phyloP scores from a whole-genome alignment of 2,888 invertebrate genomes.

The Glyphotaelius pellucidus region DNA sequence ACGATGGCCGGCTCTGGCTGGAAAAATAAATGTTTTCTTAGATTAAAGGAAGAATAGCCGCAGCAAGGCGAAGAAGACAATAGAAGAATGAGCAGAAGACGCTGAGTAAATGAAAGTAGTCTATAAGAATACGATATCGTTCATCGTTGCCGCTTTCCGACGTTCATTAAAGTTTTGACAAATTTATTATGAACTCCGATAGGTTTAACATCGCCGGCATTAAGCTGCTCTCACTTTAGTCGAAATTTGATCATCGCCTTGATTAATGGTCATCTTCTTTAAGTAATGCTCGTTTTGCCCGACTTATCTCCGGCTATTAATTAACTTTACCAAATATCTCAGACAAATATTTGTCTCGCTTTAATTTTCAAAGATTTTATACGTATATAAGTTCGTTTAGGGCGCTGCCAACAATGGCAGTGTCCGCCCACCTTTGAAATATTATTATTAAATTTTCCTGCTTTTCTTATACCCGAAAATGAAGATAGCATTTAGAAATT shows the following conservation, averaged over 20 bases:
- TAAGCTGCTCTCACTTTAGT: not conserved
- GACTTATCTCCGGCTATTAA: not conserved
- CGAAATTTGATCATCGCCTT: not conserved
- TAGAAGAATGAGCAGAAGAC: not conserved
- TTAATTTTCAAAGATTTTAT: not conserved
- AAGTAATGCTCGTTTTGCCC: slow-evolving; percentile 15
- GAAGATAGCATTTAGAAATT: not conserved
- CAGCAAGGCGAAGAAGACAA: not conserved
- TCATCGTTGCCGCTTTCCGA: not conserved
- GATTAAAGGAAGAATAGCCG: not conserved
- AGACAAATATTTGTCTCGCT: not conserved
- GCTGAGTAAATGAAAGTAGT: not conserved
- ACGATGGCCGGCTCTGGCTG: too few relatives aligned
- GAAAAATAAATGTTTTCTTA: too few relatives aligned
- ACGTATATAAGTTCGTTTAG: not conserved
- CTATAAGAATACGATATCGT: not conserved
- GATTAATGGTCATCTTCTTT: slow-evolving; percentile 33
- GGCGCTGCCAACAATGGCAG: not conserved
- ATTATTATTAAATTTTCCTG: not conserved
- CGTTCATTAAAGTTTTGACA: slow-evolving; percentile 44
- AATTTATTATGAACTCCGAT: slow-evolving; percentile 15
- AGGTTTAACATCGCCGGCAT: not conserved
- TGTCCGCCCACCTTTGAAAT: not conserved
- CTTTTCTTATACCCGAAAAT: not conserved
- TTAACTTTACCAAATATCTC: not conserved